Conservation (phyloP, 2,888 invertebrate species). For the Buathra laborator region DNA sequence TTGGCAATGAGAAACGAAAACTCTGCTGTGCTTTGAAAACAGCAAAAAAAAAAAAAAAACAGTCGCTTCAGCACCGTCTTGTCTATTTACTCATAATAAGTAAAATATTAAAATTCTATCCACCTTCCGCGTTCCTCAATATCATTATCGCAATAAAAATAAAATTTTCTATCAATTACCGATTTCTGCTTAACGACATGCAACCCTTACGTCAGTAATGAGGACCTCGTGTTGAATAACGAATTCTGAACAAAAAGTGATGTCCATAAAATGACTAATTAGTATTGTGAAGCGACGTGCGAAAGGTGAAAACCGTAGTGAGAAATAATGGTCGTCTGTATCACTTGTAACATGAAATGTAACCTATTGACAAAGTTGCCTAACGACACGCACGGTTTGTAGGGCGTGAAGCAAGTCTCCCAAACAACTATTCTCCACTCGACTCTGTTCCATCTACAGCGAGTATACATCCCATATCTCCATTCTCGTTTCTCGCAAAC, state of each 20-base stretch:
- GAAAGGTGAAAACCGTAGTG: neutral
- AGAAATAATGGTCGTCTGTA: slow-evolving; percentile 13
- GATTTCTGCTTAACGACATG: no score
- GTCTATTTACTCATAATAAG: neutral
- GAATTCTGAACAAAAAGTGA: neutral
- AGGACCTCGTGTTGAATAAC: neutral
- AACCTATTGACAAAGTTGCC: slow-evolving; percentile 33
- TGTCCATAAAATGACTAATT: neutral
- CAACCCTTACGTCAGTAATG: neutral
- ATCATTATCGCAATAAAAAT: no score
- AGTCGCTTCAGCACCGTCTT: neutral
- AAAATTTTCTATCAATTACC: no score
- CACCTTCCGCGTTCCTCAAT: no score
- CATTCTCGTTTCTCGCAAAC: neutral
- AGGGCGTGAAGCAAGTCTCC: slow-evolving; percentile 3
- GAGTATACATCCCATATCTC: neutral
- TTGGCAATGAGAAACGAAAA: neutral
- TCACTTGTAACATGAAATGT: slow-evolving; percentile 32
- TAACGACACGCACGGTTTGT: slow-evolving; percentile 22
- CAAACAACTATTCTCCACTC: slow-evolving; percentile 31
- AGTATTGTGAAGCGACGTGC: neutral
- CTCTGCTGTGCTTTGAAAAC: neutral
- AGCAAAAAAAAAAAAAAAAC: neutral
- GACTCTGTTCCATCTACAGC: slow-evolving; percentile 4
- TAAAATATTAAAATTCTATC: no score